Percentiles rank a stretch among this genome's conserved stretches.
Evolutionary conservation across 2,797 vertebrate genomes (phyloP).

Genomic region (Dromococcyx pavoninus): DNA sequence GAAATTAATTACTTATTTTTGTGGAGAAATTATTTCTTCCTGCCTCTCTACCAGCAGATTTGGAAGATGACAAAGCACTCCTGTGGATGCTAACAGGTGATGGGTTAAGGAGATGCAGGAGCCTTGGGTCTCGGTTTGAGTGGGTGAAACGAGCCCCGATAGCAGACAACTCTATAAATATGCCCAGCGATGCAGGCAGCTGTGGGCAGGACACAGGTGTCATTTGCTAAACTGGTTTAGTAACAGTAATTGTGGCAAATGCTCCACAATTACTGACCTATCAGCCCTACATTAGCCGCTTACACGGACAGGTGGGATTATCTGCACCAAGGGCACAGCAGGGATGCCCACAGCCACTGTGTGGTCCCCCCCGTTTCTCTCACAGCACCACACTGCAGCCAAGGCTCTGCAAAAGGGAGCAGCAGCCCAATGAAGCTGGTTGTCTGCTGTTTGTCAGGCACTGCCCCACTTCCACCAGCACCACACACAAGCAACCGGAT

Average conservation of each 20-base stretch:
- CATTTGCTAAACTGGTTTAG: fast-evolving
- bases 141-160: fast-evolving
- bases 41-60: neutral
- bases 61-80: fast-evolving
- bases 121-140: fast-evolving
- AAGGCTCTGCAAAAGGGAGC: neutral
- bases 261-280: fast-evolving
- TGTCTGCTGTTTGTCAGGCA: neutral
- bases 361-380: neutral
- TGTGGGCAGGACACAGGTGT: neutral
- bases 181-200: fast-evolving
- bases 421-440: fast-evolving
- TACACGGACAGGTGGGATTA: neutral
- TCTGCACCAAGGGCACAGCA: fast-evolving
- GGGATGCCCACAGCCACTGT: fast-evolving
- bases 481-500: fast-evolving
- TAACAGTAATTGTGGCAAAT: neutral
- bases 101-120: neutral
- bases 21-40: neutral
- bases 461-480: neutral
- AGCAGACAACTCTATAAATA: neutral
- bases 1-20: neutral
- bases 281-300: neutral
- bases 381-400: fast-evolving
- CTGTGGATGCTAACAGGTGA: fast-evolving